Conservation (phyloP, 2,113 vertebrate genomes). For the Sus scrofa region T2T-Sscrofa CM000812.6:252729001-252729500, state of each 20-base stretch:
- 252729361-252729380: conserved; percentile 16
- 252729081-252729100: conserved; percentile 3
- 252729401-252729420: conserved; percentile 4
- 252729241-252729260: conserved; percentile 9
- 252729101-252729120: conserved; percentile 23
- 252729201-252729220: conserved; percentile 27
- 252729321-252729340: neutral
- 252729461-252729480: conserved; percentile 4
- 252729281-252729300: conserved; percentile 25
- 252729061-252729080: conserved; percentile 48
- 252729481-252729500: neutral
- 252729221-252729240: neutral
- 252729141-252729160: conserved; percentile 8
- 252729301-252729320: conserved; percentile 8
- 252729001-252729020: conserved; percentile 42
- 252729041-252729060: conserved; percentile 50
- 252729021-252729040: conserved; percentile 42
- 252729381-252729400: neutral
- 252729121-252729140: conserved; percentile 45
- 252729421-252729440: neutral
- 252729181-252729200: conserved; percentile 13
- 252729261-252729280: conserved; percentile 35
- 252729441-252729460: conserved; percentile 27
- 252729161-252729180: conserved; percentile 35
- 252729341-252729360: conserved; percentile 37